Percentiles rank a stretch among this genome's conserved stretches.
Evolutionary conservation across 2,888 invertebrate genomes (phyloP).

Genomic region (Calliphora vomitoria): DNA sequence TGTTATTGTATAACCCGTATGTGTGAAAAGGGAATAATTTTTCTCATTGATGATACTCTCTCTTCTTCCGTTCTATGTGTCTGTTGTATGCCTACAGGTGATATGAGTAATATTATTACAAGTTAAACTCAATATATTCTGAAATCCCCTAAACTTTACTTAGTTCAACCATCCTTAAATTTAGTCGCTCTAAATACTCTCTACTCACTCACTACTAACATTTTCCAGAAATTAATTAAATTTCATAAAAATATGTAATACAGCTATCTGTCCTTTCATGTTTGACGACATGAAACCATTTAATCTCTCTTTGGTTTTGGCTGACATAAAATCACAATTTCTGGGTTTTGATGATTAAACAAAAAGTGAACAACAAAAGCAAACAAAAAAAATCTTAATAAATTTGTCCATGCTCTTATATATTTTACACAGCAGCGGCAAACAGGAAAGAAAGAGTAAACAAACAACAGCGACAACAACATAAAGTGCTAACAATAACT

Average conservation of each 20-base stretch:
- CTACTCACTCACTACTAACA: no score
- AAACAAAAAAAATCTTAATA: not conserved
- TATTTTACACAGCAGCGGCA: not conserved
- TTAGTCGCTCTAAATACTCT: no score
- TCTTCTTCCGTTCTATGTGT: no score
- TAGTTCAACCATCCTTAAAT: no score
- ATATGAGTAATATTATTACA: no score
- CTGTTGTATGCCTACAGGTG: no score
- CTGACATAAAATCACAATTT: constrained; percentile 36
- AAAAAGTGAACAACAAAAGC: not conserved
- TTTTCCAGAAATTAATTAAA: constrained; percentile 4
- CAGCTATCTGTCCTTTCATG: not conserved
- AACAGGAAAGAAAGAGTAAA: not conserved
- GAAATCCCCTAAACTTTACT: no score
- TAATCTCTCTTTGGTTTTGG: constrained; percentile 22
- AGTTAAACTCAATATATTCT: no score
- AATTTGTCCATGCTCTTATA: not conserved
- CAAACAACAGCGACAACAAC: not conserved
- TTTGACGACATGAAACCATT: constrained; percentile 3
- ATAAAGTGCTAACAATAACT: constrained; percentile 33
- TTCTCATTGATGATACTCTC: no score
- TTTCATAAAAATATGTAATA: not conserved
- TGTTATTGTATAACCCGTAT: no score
- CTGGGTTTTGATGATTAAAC: constrained; percentile 32
- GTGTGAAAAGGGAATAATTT: no score